phyloP scores from a whole-genome alignment of 2,113 vertebrate species.

The Redunca redunca region DNA sequence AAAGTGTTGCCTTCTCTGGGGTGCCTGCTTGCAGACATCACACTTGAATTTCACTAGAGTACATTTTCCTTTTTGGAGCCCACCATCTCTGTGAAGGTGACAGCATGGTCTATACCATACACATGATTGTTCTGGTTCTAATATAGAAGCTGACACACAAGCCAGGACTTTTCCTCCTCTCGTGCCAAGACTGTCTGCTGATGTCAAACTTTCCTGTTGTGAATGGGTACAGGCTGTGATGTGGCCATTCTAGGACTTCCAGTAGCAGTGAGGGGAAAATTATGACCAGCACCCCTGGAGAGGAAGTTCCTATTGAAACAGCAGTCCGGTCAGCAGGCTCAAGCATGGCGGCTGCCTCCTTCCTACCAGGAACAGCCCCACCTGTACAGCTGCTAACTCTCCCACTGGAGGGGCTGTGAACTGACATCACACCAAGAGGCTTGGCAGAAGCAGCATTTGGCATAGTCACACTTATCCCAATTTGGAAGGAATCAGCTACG shows the following conservation, averaged over 20 bases:
- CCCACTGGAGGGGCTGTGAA: neutral
- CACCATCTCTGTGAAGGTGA: neutral
- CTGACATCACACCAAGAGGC: neutral
- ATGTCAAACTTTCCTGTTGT: constrained; percentile 60
- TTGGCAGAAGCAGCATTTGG: neutral
- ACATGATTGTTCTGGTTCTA: constrained; percentile 26
- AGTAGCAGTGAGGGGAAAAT: constrained; percentile 34
- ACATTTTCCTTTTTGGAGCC: neutral
- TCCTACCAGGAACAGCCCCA: constrained; percentile 43
- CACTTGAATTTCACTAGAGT: neutral
- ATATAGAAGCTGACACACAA: constrained; percentile 46
- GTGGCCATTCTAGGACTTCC: constrained; percentile 53
- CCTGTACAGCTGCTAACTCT: neutral
- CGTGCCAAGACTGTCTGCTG: neutral
- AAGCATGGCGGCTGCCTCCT: neutral
- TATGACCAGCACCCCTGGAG: neutral
- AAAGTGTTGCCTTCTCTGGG: neutral
- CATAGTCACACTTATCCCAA: neutral
- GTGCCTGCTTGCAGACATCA: neutral
- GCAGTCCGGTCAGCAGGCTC: neutral
- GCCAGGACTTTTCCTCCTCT: neutral
- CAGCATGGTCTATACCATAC: constrained; percentile 1
- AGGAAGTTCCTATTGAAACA: constrained; percentile 61
- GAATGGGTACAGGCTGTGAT: constrained; percentile 62
- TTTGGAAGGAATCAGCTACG: neutral